phyloP scores from a whole-genome alignment of 2,113 vertebrate species.

The Nycticryphes semicollaris region DNA sequence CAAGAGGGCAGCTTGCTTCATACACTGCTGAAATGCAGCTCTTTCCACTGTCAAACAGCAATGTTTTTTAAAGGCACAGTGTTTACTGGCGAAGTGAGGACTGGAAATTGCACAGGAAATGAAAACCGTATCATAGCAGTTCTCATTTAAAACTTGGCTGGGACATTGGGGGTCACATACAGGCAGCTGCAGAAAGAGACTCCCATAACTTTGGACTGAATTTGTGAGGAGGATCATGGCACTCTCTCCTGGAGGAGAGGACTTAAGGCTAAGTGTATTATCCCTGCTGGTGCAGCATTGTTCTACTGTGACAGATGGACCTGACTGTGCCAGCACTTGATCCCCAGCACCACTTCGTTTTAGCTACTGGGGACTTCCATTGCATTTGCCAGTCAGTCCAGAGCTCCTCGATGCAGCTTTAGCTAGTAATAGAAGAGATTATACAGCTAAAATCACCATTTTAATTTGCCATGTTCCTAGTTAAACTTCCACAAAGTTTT shows the following conservation, averaged over 20 bases:
- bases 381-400: background rate
- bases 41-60: background rate
- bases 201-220: background rate
- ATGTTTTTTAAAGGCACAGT: conserved; percentile 15
- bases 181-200: background rate
- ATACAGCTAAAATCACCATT: background rate
- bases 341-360: background rate
- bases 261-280: background rate
- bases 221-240: background rate
- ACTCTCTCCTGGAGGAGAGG: background rate
- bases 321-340: background rate
- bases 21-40: background rate
- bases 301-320: background rate
- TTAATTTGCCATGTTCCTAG: background rate
- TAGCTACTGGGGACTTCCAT: background rate
- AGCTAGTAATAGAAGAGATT: background rate
- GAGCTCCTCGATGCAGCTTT: background rate
- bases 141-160: background rate
- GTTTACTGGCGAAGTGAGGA: background rate
- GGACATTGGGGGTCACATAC: background rate
- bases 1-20: background rate
- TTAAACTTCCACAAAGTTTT: background rate
- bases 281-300: background rate
- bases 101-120: conserved; percentile 16
- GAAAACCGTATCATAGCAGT: accelerated